Conservation (phyloP, 2,113 vertebrate species). For the Mirza zaza region DNA sequence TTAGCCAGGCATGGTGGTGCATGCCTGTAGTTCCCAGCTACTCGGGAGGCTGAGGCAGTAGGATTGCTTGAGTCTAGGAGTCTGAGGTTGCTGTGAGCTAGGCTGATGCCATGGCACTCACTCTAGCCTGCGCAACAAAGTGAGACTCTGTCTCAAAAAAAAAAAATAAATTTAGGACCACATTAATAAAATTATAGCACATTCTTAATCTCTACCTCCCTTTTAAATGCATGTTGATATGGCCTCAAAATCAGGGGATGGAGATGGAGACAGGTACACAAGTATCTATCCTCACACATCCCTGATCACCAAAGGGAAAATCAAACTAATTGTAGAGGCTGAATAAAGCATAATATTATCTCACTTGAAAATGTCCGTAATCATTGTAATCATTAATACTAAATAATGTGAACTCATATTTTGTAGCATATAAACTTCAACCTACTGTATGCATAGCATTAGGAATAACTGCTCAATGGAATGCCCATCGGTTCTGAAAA, state of each 20-base stretch:
- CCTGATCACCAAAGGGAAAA: conserved; percentile 36
- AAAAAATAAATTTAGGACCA: neutral
- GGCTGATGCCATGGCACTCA: no score
- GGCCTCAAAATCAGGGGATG: neutral
- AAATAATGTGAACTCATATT: conserved; percentile 9
- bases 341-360: neutral
- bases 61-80: no score
- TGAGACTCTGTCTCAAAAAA: no score
- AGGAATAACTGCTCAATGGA: neutral
- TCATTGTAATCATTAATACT: neutral
- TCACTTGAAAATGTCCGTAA: conserved; percentile 19
- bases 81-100: no score
- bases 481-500: neutral
- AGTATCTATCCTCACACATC: neutral
- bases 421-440: neutral
- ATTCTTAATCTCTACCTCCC: neutral
- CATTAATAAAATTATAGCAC: neutral
- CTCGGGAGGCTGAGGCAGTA: no score
- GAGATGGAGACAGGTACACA: neutral
- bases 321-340: neutral
- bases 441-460: neutral
- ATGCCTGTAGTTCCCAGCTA: no score
- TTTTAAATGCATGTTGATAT: neutral
- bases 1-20: no score
- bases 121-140: no score